Percentiles rank a stretch among this genome's conserved stretches.
Evolutionary conservation across 2,888 invertebrate species (phyloP).

Genomic region (Malacosoma neustria): DNA sequence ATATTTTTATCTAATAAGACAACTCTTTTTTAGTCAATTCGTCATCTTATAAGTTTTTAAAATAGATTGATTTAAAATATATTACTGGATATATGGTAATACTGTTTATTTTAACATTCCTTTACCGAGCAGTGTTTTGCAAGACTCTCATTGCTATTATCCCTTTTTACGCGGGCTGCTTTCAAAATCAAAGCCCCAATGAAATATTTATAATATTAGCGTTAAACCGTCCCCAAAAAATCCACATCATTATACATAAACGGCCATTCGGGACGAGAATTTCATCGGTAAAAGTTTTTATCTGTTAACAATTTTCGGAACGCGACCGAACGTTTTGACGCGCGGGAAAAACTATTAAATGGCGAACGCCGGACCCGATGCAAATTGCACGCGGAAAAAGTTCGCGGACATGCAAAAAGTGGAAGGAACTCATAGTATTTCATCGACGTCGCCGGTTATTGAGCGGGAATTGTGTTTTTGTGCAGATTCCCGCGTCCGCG

Average conservation of each 20-base stretch:
- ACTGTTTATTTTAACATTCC: not conserved
- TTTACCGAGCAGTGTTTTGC: not conserved
- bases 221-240: conserved; percentile 30
- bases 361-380: conserved; percentile 48
- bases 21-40: too few relatives aligned
- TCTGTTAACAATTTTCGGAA: conserved; percentile 45
- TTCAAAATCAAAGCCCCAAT: conserved; percentile 20
- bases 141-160: not conserved
- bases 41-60: too few relatives aligned
- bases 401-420: conserved; percentile 46
- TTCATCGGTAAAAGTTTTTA: conserved; percentile 50
- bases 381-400: conserved; percentile 63
- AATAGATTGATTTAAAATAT: too few relatives aligned
- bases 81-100: too few relatives aligned
- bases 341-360: conserved; percentile 59
- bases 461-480: conserved; percentile 60
- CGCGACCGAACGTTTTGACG: conserved; percentile 29
- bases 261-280: conserved; percentile 55
- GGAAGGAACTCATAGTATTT: conserved; percentile 69
- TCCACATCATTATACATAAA: conserved; percentile 39
- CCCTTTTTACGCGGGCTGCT: not conserved
- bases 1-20: too few relatives aligned
- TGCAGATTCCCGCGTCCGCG: conserved; percentile 43
- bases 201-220: conserved; percentile 32
- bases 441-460: conserved; percentile 68